Conservation (phyloP, 30 jellyfish, hydroid and myxozoan species). For the Chrysaora quinquecirrha region DNA sequence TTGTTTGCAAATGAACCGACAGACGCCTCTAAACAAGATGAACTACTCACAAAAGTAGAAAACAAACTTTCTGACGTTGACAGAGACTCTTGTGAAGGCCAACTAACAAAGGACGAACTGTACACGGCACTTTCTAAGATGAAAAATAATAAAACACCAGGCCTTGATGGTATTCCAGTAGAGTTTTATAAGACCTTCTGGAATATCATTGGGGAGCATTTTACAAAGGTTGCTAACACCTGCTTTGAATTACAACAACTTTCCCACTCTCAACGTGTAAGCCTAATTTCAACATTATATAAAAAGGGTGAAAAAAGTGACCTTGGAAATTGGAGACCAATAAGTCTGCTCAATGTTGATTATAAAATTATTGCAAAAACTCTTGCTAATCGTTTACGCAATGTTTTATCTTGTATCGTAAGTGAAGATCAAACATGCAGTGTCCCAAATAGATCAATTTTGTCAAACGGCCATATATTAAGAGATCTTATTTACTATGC, state of each 20-base stretch:
- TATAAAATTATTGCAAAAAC: conserved; percentile 36
- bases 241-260: background rate
- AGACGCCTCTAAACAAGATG: too few species aligned
- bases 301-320: conserved; percentile 24
- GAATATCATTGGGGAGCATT: background rate
- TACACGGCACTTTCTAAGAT: too few species aligned
- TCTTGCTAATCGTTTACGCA: conserved; percentile 34
- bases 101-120: too few species aligned
- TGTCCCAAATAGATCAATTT: conserved; percentile 32
- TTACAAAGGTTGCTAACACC: conserved; percentile 4
- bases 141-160: too few species aligned
- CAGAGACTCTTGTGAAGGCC: too few species aligned
- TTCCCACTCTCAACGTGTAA: background rate
- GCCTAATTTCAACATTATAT: conserved; percentile 15
- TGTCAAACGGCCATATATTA: conserved; percentile 13
- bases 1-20: too few species aligned
- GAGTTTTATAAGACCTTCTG: too few species aligned
- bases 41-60: too few species aligned
- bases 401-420: conserved; percentile 6
- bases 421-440: conserved; percentile 41
- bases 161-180: too few species aligned
- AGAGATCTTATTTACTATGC: conserved; percentile 16
- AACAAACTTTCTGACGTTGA: too few species aligned
- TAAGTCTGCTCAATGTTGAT: conserved; percentile 47
- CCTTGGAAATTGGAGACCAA: conserved; percentile 48